Base-by-base conservation (phyloP, 2,113 vertebrate species). In the Grallaria varia region DNA sequence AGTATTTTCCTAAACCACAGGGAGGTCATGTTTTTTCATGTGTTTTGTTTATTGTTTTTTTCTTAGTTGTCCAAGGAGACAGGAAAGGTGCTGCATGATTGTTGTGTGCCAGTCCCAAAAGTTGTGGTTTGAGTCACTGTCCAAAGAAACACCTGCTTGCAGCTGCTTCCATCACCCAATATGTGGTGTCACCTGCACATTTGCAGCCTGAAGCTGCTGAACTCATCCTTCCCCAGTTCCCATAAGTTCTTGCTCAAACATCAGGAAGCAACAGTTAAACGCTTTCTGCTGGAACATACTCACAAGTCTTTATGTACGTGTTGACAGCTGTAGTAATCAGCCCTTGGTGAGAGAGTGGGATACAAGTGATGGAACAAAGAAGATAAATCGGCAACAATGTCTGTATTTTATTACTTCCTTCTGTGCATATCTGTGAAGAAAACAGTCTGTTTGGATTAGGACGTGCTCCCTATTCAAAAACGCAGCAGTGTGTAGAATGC, bases 381-480 rank as follows among this genome's bases (percentile, higher is more conserved):
- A 62, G 64, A 89, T 68, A 93, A 90, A 62, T 81, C 3, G 0
- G 37, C 49, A 47, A 17, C 68, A 93, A 28, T 53, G 49, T 81
- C 62, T 87, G 39, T 82, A 24, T 92, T 97, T 84, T 90, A 90
- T 92, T 86, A 60, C 60, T 92, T 94, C 28, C 21, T 52, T 84
- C 44, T 76, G 8, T 73, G 69, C 23, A 2, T 94, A 68, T 95
- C 68, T 90, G 28, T 79, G 60, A 62, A 84, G 83, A 74, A 92
- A 68, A 2, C 33, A 60, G 53, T n/a, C 37, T 77, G 0, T 59
- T 56, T 60, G 60, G 39, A 33, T 13, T 72, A 53, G 90, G 52
- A 45, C 28, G 68, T 1, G 0, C 20, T 49, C 31, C 67, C 50
- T 72, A 0, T 74, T 94, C 18, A 88, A n/a, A 83, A 83, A 22